Conservation (phyloP, 2,888 invertebrate genomes). For the Ellobium chinense region DNA sequence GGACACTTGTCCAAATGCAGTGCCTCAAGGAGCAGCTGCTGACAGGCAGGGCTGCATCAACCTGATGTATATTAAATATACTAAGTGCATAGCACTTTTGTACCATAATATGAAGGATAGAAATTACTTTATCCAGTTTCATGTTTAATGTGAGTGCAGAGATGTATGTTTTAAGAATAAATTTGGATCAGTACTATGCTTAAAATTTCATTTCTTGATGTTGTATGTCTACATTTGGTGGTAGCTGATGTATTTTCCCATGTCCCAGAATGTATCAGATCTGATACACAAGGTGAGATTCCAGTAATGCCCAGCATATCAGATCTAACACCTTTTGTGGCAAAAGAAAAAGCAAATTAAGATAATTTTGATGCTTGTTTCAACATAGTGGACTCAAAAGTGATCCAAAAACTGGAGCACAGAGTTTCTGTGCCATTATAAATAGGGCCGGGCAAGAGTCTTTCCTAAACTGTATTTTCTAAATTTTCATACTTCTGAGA, state of each 20-base stretch:
- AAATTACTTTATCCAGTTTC: conserved; percentile 37
- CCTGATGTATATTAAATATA: neutral
- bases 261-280: neutral
- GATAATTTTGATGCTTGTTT: neutral
- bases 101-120: conserved; percentile 30
- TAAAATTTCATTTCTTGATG: too few relatives aligned
- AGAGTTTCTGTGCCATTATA: neutral
- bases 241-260: neutral
- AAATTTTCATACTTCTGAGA: too few relatives aligned
- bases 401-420: neutral
- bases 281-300: neutral
- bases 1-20: conserved; percentile 20
- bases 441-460: neutral
- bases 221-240: too few relatives aligned
- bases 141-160: neutral
- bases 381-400: neutral
- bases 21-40: conserved; percentile 20
- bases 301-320: neutral
- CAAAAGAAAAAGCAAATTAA: neutral
- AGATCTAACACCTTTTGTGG: neutral
- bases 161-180: neutral
- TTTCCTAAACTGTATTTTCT: too few relatives aligned
- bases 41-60: neutral
- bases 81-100: conserved; percentile 13
- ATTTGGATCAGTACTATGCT: too few relatives aligned